Conservation (phyloP, 2,888 invertebrate genomes). For the Trichacis sp. region DNA sequence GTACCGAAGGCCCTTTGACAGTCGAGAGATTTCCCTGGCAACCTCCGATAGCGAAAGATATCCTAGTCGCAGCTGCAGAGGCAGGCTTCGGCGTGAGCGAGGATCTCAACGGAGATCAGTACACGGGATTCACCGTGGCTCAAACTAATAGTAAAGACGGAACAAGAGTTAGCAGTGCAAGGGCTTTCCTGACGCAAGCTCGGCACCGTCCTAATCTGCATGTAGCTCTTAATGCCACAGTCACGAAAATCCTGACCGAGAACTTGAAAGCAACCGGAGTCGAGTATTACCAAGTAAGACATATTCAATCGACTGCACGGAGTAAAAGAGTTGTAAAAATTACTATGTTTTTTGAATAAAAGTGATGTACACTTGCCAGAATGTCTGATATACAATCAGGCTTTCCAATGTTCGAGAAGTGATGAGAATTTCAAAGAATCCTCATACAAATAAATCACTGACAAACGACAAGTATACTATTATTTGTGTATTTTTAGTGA, state of each 20-base stretch:
- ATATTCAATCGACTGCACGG: too few species aligned
- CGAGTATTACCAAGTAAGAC: conserved; percentile 70
- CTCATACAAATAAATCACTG: too few species aligned
- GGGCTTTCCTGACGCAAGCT: conserved; percentile 74
- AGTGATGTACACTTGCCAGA: too few species aligned
- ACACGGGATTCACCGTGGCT: conserved; percentile 76
- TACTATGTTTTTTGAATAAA: too few species aligned
- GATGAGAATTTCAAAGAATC: too few species aligned
- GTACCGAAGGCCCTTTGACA: conserved; percentile 74
- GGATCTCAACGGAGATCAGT: conserved; percentile 76
- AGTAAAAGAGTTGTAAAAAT: too few species aligned
- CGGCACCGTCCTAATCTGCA: conserved; percentile 74
- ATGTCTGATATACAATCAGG: too few species aligned
- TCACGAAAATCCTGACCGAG: conserved; percentile 72
- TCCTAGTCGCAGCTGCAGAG: conserved; percentile 75
- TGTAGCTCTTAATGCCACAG: conserved; percentile 75
- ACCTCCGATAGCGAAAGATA: conserved; percentile 74
- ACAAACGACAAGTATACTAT: too few species aligned
- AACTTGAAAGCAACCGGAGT: conserved; percentile 72
- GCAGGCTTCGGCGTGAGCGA: conserved; percentile 74
- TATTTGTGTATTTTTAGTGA: too few species aligned
- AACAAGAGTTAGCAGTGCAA: conserved; percentile 74
- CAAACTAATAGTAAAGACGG: conserved; percentile 76
- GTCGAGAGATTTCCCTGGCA: conserved; percentile 76
- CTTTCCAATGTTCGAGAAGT: too few species aligned